Evolutionary conservation across 2,113 vertebrate species (phyloP).

Genomic region (Reinhardtius hippoglossoides): DNA sequence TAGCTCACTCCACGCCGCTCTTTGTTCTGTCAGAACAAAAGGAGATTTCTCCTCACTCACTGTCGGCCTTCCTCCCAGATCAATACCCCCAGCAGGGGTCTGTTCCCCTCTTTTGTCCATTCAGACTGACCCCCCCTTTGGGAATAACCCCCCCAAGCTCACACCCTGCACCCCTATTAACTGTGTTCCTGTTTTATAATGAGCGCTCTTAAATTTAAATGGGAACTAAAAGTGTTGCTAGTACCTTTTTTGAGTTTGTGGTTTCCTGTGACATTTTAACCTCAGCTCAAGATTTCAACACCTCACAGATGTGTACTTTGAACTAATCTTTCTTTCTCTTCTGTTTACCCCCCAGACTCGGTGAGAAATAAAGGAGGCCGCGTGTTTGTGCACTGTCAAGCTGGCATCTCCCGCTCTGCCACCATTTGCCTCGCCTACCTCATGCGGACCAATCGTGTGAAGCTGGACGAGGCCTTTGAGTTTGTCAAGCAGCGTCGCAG

Average conservation of each 20-base stretch:
- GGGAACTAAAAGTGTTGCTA: conserved; percentile 64
- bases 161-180: conserved; percentile 63
- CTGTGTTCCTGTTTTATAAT: conserved; percentile 78
- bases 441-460: conserved; percentile 98
- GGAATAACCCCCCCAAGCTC: conserved; percentile 65
- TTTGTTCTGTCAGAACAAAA: conserved; percentile 84
- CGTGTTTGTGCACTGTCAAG: conserved; percentile 98
- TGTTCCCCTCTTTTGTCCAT: conserved; percentile 70
- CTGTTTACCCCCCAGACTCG: conserved; percentile 84
- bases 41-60: conserved; percentile 73
- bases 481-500: conserved; percentile 98
- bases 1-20: conserved; percentile 54
- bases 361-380: conserved; percentile 93
- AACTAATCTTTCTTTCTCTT: conserved; percentile 56
- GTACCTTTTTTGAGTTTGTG: conserved; percentile 16
- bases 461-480: conserved; percentile 97
- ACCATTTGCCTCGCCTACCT: conserved; percentile 99
- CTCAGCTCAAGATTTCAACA: conserved; percentile 24
- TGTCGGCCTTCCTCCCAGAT: conserved; percentile 80
- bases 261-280: conserved; percentile 42
- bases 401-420: conserved; percentile 96
- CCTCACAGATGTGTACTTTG: conserved; percentile 10
- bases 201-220: conserved; percentile 68
- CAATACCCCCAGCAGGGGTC: conserved; percentile 74
- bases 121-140: conserved; percentile 65